phyloP scores from a whole-genome alignment of 2,888 invertebrate species.

The Petrolisthes cinctipes region DNA sequence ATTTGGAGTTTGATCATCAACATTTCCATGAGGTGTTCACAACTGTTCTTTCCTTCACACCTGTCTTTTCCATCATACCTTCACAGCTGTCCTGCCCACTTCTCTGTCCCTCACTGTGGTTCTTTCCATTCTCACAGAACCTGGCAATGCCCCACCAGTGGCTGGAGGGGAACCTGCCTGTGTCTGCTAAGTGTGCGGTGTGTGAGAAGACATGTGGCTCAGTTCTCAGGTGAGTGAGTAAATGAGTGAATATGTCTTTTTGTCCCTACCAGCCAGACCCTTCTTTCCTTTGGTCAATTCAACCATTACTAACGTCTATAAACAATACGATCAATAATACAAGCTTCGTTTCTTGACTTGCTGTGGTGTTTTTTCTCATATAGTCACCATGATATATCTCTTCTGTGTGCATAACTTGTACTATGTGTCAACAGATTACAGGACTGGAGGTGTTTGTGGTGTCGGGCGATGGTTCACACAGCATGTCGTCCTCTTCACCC shows the following conservation, averaged over 20 bases:
- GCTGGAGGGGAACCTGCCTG: conserved; percentile 97
- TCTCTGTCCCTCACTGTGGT: not conserved
- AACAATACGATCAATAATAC: conserved; percentile 5
- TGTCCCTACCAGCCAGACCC: not conserved
- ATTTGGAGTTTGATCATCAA: not conserved
- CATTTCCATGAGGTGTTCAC: not conserved
- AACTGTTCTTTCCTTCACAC: not conserved
- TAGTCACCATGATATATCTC: no score
- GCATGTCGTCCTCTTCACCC: conserved; percentile 86
- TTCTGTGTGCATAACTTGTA: no score
- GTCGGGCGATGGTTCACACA: conserved; percentile 91
- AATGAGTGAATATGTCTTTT: conserved; percentile 9
- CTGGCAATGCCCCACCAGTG: conserved; percentile 95
- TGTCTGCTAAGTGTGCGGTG: conserved; percentile 90
- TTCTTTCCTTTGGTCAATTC: no score
- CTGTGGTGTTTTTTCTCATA: no score
- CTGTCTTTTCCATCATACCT: not conserved
- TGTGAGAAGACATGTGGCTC: conserved; percentile 98
- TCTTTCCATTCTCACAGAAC: conserved; percentile 39
- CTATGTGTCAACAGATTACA: conserved; percentile 76
- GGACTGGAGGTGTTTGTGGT: conserved; percentile 98
- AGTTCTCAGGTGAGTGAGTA: conserved; percentile 80
- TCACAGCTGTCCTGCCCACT: not conserved
- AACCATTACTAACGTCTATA: not conserved
- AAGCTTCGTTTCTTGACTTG: not conserved